These are phyloP conservation scores for Unio delphinus DNA, from an alignment of 2,888 invertebrate genomes.

Conservation along the genomic window DNA sequence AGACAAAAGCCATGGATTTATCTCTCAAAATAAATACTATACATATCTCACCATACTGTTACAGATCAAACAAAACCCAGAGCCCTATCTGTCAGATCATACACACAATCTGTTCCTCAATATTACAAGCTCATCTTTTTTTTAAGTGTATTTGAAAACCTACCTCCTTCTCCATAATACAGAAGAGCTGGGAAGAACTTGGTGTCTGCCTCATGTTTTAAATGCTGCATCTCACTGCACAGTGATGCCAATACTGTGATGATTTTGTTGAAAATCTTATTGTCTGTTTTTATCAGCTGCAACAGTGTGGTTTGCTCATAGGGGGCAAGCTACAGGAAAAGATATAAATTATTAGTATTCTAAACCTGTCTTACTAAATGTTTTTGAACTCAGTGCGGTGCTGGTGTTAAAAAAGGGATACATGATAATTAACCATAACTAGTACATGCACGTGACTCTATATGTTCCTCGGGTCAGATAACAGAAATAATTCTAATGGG, in stretches of 20 bases:
- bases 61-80: background rate
- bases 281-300: conserved; percentile 86
- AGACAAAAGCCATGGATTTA: too few species aligned
- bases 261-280: conserved; percentile 80
- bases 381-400: too few species aligned
- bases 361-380: too few species aligned
- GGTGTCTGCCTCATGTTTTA: conserved; percentile 80
- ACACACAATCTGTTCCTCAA: background rate
- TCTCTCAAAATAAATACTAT: too few species aligned
- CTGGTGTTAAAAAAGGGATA: too few species aligned
- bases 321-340: conserved; percentile 71
- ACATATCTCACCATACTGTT: too few species aligned
- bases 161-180: conserved; percentile 81
- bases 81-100: background rate
- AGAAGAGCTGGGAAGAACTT: conserved; percentile 77
- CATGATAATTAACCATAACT: too few species aligned
- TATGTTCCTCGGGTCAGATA: too few species aligned
- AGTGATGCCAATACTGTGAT: conserved; percentile 85
- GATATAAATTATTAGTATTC: too few species aligned
- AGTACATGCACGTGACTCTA: too few species aligned
- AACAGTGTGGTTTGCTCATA: conserved; percentile 80
- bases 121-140: background rate
- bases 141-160: conserved; percentile 1
- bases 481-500: too few species aligned
- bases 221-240: conserved; percentile 82